Base-by-base conservation (phyloP, 2,888 invertebrate genomes). In the Diogma glabrata region DNA sequence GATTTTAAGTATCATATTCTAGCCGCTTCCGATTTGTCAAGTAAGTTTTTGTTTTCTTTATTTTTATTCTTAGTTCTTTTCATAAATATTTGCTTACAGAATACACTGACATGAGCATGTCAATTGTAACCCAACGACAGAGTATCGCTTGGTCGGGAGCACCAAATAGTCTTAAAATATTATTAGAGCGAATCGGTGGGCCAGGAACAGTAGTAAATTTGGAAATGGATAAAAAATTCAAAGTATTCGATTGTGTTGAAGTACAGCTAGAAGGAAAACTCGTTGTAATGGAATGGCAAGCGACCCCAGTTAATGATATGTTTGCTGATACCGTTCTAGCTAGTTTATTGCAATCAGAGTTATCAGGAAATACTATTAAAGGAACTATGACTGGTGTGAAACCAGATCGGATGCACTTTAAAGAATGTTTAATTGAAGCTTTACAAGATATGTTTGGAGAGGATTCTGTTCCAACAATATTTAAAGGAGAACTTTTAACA, bases 1-100 rank as follows among this genome's bases (percentile, higher is more conserved):
- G 97, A 99, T 71, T 99, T 99, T 67, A 96, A 94, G 71, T 99
- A 97, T 67, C 95, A 97, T 67, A 79, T 99, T 51, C 72, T 99
- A 57, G 85, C 90, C 3, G 87, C 97, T 0, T 76, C 80, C 4
- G 99, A 99, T 71, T 75, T 99, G 19, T 83, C 89, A 56, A 95
- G 86, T 51, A 22, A n/a, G 47, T 19, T 45, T 19, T 14, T 47
- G 12, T n/a, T 19, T 26, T 7, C 26, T 30, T 36, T 36, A 14
- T 33, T 16, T 36, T 45, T 43, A 36, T 47, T 23, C 49, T 20
- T 36, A 20, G 8, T 49, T 43, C 24, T 49, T 8, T n/a, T n/a
- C n/a, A 45, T 33, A 30, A 24, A 47, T 45, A 56, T 69, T 72
- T 40, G 70, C 30, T 47, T 20, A 7, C 7, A 87, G 87, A 93